phyloP scores from a whole-genome alignment of 2,113 vertebrate species.

The Setophaga petechia region DNA sequence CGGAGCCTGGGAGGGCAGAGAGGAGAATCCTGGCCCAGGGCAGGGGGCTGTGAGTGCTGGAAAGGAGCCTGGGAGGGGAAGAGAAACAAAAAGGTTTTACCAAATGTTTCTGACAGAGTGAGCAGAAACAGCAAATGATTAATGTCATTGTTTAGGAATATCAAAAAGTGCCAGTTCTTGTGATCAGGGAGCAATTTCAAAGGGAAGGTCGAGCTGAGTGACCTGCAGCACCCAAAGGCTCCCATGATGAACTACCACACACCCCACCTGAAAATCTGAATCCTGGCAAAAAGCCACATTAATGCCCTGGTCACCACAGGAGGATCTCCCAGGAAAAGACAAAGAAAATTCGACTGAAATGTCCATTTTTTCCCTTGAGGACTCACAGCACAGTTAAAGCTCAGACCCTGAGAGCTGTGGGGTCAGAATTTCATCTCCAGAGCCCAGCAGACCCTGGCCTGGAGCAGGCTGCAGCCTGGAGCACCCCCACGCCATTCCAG shows the following conservation, averaged over 20 bases:
- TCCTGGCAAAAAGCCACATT: neutral
- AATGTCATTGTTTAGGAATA: neutral
- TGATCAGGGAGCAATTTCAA: neutral
- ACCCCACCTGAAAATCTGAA: neutral
- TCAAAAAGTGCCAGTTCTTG: neutral
- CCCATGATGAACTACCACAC: fast-evolving
- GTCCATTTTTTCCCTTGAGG: neutral
- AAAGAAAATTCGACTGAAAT: neutral
- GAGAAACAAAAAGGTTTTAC: neutral
- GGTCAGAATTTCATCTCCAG: neutral
- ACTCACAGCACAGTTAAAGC: neutral
- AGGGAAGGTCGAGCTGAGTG: neutral
- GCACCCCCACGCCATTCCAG: neutral
- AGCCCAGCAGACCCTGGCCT: neutral
- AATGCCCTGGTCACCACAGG: neutral
- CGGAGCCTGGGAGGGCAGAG: neutral
- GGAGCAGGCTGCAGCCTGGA: neutral
- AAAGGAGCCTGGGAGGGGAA: neutral
- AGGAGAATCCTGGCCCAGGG: neutral
- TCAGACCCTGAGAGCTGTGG: neutral
- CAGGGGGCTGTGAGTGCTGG: neutral
- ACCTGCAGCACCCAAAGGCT: neutral
- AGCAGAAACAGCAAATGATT: neutral
- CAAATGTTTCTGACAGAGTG: neutral
- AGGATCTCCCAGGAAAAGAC: neutral